A percentile compares a stretch with the other conserved stretches of the same genome.
phyloP scores from a whole-genome alignment of 2,888 invertebrate genomes.

The Lasius fuliginosus region DNA sequence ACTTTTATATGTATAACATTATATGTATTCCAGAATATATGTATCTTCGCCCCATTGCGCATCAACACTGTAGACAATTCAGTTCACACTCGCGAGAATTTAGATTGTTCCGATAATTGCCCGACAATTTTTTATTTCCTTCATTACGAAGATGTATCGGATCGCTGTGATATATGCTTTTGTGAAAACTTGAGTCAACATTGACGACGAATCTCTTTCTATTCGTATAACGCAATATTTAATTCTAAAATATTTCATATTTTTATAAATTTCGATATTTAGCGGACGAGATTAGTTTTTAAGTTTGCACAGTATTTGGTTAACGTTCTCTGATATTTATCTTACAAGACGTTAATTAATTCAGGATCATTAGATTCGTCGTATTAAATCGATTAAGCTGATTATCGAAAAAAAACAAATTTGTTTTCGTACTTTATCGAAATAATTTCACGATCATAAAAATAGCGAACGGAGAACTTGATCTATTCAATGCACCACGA shows the following conservation, averaged over 20 bases:
- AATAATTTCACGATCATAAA: constrained; percentile 29
- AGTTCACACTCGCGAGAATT: constrained; percentile 57
- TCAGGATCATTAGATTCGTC: background rate
- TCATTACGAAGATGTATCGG: constrained; percentile 37
- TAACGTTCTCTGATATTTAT: constrained; percentile 35
- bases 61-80: constrained; percentile 66
- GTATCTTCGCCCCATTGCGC: constrained; percentile 77
- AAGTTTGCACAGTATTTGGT: constrained; percentile 28
- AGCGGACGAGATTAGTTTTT: constrained; percentile 42
- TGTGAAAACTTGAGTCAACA: constrained; percentile 33
- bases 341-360: constrained; percentile 32
- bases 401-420: constrained; percentile 9
- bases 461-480: background rate
- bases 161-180: constrained; percentile 54
- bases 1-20: constrained; percentile 76
- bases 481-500: background rate
- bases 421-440: constrained; percentile 13
- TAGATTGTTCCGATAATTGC: constrained; percentile 46
- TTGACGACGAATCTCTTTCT: constrained; percentile 32
- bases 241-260: constrained; percentile 36
- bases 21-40: constrained; percentile 50
- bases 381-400: constrained; percentile 8
- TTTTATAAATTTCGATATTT: constrained; percentile 52
- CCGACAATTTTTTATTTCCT: constrained; percentile 32
- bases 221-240: constrained; percentile 30